Percentiles rank a stretch among this genome's conserved stretches.
These are phyloP conservation scores for Podarcis cretensis DNA, from an alignment of 2,113 vertebrate genomes.

Conservation along the genomic window DNA sequence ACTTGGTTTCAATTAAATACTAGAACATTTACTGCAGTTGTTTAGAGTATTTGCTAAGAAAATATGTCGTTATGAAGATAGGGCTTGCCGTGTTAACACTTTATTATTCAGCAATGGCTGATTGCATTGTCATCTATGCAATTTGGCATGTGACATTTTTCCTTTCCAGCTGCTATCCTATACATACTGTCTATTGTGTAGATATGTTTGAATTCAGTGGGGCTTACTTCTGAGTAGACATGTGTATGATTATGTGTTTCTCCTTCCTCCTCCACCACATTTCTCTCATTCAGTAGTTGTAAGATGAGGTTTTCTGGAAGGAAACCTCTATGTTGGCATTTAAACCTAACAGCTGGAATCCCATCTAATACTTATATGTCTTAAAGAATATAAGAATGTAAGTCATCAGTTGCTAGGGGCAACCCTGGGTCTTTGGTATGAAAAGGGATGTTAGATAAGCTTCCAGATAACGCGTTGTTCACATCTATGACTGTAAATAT, in stretches of 20 bases:
- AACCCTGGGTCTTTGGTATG: neutral
- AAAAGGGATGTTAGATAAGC: neutral
- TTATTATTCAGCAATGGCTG: neutral
- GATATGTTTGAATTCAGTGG: neutral
- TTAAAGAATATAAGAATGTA: neutral
- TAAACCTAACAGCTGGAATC: no score
- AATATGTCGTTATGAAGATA: neutral
- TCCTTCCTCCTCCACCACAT: neutral
- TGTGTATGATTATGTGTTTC: neutral
- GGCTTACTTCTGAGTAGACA: no score
- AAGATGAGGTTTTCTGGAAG: neutral
- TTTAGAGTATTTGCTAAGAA: conserved; percentile 7
- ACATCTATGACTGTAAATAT: neutral
- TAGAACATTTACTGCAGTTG: conserved; percentile 14
- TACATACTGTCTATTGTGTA: neutral
- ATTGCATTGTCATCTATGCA: neutral
- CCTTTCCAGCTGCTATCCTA: neutral
- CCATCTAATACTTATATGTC: neutral
- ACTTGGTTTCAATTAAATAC: conserved; percentile 30
- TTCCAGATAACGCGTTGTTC: neutral
- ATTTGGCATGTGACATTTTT: conserved; percentile 5
- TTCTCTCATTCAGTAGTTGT: neutral
- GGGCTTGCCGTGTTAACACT: neutral
- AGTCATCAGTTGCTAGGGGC: neutral
- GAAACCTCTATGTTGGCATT: no score